These are phyloP conservation scores for Sebastolobus altivelis DNA, from an alignment of 2,797 vertebrate species.

Conservation along the genomic window DNA sequence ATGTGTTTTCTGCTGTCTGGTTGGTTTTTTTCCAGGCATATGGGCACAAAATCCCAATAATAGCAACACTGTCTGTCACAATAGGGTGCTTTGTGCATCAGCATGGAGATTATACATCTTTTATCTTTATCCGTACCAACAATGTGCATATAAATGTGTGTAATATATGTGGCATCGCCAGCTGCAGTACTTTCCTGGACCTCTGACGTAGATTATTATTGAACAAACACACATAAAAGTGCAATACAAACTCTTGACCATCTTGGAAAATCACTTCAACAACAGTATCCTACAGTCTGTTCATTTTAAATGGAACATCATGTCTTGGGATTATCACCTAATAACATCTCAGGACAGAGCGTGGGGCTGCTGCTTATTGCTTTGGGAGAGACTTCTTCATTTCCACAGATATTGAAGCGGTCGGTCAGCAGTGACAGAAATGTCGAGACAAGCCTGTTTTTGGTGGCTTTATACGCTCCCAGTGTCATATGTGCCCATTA, in stretches of 20 bases:
- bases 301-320: slow-evolving; percentile 42
- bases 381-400: slow-evolving; percentile 59
- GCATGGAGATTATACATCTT: slow-evolving; percentile 1
- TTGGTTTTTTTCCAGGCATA: background rate
- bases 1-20: slow-evolving; percentile 1
- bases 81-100: background rate
- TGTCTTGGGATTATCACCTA: slow-evolving; percentile 54
- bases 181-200: background rate
- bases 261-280: background rate
- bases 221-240: background rate
- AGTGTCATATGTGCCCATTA: background rate
- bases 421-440: slow-evolving; percentile 31
- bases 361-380: slow-evolving; percentile 67
- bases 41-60: background rate
- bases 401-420: slow-evolving; percentile 58
- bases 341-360: slow-evolving; percentile 55
- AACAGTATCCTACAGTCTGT: slow-evolving; percentile 15
- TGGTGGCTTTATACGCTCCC: background rate
- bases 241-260: background rate
- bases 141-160: background rate
- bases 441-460: slow-evolving; percentile 4
- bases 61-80: slow-evolving; percentile 17
- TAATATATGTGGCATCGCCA: background rate
- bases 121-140: slow-evolving; percentile 3
- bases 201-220: background rate